phyloP scores from a whole-genome alignment of 2,888 invertebrate species.

The Blomia tropicalis region DNA sequence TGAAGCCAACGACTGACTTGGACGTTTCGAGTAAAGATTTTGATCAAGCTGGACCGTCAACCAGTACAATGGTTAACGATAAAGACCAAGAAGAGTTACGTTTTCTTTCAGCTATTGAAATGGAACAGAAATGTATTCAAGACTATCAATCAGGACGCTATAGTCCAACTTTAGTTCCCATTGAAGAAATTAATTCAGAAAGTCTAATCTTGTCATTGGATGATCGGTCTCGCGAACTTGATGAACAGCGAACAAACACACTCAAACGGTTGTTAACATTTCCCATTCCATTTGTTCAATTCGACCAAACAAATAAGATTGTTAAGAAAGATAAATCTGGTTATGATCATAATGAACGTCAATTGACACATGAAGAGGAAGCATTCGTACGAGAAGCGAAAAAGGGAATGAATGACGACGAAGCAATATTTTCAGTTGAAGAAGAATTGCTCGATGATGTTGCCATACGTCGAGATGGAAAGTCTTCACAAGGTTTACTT shows the following conservation, averaged over 20 bases:
- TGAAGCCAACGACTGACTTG: background rate
- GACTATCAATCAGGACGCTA: slow-evolving; percentile 67
- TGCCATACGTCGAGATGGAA: background rate
- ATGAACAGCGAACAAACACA: slow-evolving; percentile 53
- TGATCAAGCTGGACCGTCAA: slow-evolving; percentile 33
- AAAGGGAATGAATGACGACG: slow-evolving; percentile 67
- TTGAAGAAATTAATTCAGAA: slow-evolving; percentile 52
- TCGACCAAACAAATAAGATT: background rate
- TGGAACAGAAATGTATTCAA: slow-evolving; percentile 39
- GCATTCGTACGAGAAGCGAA: slow-evolving; percentile 62
- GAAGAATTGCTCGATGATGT: slow-evolving; percentile 36
- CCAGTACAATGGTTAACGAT: background rate
- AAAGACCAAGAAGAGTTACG: background rate
- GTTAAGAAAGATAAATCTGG: background rate
- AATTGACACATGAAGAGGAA: slow-evolving; percentile 45
- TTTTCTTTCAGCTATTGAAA: background rate
- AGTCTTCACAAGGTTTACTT: background rate
- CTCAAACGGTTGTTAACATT: slow-evolving; percentile 31
- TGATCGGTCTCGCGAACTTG: slow-evolving; percentile 57
- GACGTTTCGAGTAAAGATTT: slow-evolving; percentile 9
- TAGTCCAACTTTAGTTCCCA: slow-evolving; percentile 54
- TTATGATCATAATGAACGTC: slow-evolving; percentile 27
- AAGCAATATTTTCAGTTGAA: slow-evolving; percentile 80
- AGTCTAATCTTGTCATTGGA: slow-evolving; percentile 57
- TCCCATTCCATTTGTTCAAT: slow-evolving; percentile 1